Conservation (phyloP, 2,797 vertebrate species). For the Anguilla megastoma region DNA sequence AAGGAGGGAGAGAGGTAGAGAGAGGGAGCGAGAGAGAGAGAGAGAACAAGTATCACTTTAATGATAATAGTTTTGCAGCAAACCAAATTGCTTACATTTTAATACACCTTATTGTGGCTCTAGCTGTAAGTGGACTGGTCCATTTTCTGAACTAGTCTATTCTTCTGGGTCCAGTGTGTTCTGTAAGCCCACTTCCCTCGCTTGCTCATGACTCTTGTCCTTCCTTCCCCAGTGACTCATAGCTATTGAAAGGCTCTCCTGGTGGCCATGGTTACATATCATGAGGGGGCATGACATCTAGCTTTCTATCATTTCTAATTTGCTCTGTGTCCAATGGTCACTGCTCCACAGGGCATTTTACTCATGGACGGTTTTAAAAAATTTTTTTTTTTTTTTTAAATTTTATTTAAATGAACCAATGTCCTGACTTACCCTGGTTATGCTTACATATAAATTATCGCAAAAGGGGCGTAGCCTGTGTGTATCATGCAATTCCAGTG, state of each 20-base stretch:
- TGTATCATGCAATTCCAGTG: background rate
- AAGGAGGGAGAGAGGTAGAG: too few relatives aligned
- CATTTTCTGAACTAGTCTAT: background rate
- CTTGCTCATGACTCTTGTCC: background rate
- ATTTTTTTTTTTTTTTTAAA: background rate
- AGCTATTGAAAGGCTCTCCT: background rate
- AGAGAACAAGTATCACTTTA: background rate
- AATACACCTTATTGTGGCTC: background rate
- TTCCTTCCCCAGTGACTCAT: background rate
- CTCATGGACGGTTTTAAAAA: background rate
- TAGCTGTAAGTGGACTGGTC: background rate
- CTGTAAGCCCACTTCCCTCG: background rate
- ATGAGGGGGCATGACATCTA: background rate
- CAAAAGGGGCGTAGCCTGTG: background rate
- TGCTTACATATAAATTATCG: background rate
- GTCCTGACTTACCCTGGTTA: background rate
- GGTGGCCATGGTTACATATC: slow-evolving; percentile 4
- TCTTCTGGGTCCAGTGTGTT: background rate
- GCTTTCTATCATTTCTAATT: background rate
- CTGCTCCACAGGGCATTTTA: background rate
- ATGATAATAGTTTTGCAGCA: background rate
- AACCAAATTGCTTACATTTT: background rate
- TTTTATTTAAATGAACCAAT: background rate
- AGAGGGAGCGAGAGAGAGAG: background rate
- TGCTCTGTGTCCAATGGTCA: background rate